Evolutionary conservation across 2,888 invertebrate genomes (phyloP).

Genomic region (Allacma fusca): DNA sequence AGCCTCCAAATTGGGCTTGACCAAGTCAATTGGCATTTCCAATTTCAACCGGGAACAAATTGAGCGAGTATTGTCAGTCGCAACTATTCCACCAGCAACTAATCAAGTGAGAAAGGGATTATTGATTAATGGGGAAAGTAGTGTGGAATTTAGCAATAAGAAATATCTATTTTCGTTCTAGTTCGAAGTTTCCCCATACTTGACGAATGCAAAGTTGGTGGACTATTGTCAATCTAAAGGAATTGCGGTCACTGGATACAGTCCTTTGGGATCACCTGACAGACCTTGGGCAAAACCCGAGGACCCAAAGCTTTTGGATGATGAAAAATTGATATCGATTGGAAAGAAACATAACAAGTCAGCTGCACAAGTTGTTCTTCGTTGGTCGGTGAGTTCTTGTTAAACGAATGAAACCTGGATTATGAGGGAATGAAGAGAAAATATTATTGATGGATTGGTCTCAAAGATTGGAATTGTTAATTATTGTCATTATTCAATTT

Average conservation of each 20-base stretch:
- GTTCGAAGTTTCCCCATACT: conserved; percentile 72
- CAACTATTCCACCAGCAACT: conserved; percentile 72
- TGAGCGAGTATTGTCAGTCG: conserved; percentile 70
- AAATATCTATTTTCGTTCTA: conserved; percentile 62
- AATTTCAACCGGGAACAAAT: conserved; percentile 83
- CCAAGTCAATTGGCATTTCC: conserved; percentile 79
- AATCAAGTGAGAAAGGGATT: conserved; percentile 75
- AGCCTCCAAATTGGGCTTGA: conserved; percentile 72
- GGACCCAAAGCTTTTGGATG: conserved; percentile 76
- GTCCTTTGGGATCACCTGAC: conserved; percentile 68
- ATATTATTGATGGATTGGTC: too few relatives aligned
- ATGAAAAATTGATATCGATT: conserved; percentile 71
- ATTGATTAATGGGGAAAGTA: too few relatives aligned
- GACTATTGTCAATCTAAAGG: conserved; percentile 73
- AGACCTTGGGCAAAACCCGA: conserved; percentile 75
- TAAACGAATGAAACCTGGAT: too few relatives aligned
- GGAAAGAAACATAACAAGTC: conserved; percentile 74
- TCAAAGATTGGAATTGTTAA: too few relatives aligned
- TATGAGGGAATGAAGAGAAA: too few relatives aligned
- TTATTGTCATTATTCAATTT: too few relatives aligned
- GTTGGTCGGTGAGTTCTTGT: conserved; percentile 71
- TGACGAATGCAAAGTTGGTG: conserved; percentile 75
- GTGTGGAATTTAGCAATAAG: too few relatives aligned
- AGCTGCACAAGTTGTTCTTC: conserved; percentile 75
- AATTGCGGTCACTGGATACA: conserved; percentile 78